These are phyloP conservation scores for Kryptolebias ocellatus DNA, from an alignment of 2,797 vertebrate genomes.

Conservation along the genomic window DNA sequence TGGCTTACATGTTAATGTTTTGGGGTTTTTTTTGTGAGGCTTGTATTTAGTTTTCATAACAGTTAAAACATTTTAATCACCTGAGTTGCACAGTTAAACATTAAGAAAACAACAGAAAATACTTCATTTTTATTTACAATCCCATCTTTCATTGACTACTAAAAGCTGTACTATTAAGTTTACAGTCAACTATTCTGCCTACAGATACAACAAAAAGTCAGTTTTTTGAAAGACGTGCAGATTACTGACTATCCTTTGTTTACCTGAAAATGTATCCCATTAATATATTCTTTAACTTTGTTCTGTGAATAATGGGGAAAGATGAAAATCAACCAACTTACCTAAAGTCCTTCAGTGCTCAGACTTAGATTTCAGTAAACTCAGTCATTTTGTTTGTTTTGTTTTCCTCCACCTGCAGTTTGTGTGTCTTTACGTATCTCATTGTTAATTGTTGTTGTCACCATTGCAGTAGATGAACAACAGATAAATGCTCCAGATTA, in stretches of 20 bases:
- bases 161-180: too few relatives aligned
- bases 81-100: not conserved
- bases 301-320: not conserved
- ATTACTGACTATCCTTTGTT: too few relatives aligned
- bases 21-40: not conserved
- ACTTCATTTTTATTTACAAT: not conserved
- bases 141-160: too few relatives aligned
- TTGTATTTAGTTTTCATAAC: not conserved
- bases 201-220: too few relatives aligned
- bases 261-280: not conserved
- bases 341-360: not conserved
- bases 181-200: too few relatives aligned
- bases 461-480: conserved; percentile 4
- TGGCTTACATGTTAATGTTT: not conserved
- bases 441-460: conserved; percentile 21
- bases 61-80: not conserved
- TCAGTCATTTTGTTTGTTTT: not conserved
- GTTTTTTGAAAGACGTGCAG: too few relatives aligned
- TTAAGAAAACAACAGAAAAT: too few relatives aligned
- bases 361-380: not conserved
- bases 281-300: not conserved
- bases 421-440: conserved; percentile 18
- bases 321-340: not conserved
- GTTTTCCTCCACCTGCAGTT: not conserved
- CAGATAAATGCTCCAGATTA: not conserved